phyloP scores from a whole-genome alignment of 2,888 invertebrate species.

The Sinhomidia bicolor region DNA sequence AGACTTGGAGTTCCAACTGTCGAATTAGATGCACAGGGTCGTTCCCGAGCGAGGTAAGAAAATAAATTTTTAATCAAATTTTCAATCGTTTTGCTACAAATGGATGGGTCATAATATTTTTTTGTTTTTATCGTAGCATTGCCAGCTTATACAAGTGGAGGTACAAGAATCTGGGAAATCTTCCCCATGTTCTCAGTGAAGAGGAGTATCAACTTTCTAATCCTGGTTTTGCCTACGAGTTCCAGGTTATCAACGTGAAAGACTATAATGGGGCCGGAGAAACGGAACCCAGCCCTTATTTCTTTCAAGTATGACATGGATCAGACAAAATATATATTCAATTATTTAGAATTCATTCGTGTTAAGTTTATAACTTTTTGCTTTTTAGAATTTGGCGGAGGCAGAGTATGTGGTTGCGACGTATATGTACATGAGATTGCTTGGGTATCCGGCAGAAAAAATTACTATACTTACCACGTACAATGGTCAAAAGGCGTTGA shows the following conservation, averaged over 20 bases:
- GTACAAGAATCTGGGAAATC: conserved; percentile 94
- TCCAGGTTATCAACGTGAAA: conserved; percentile 97
- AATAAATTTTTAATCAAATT: neutral
- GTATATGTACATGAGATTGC: conserved; percentile 98
- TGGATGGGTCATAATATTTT: conserved; percentile 1
- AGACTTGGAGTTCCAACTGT: conserved; percentile 98
- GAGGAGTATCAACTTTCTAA: conserved; percentile 95
- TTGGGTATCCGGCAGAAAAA: conserved; percentile 98
- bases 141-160: conserved; percentile 98
- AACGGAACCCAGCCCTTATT: conserved; percentile 98
- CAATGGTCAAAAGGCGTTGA: conserved; percentile 99
- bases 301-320: conserved; percentile 91
- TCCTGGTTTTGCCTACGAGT: conserved; percentile 95
- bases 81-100: neutral
- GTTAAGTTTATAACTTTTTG: neutral
- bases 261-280: conserved; percentile 98
- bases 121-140: conserved; percentile 86
- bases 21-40: conserved; percentile 98
- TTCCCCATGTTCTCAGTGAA: conserved; percentile 92
- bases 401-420: conserved; percentile 94
- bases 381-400: conserved; percentile 84
- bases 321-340: no score
- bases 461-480: conserved; percentile 99
- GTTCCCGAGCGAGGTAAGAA: conserved; percentile 90
- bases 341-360: conserved; percentile 44